Conservation (phyloP, 2,797 vertebrate genomes). For the Dryobates pubescens region DNA sequence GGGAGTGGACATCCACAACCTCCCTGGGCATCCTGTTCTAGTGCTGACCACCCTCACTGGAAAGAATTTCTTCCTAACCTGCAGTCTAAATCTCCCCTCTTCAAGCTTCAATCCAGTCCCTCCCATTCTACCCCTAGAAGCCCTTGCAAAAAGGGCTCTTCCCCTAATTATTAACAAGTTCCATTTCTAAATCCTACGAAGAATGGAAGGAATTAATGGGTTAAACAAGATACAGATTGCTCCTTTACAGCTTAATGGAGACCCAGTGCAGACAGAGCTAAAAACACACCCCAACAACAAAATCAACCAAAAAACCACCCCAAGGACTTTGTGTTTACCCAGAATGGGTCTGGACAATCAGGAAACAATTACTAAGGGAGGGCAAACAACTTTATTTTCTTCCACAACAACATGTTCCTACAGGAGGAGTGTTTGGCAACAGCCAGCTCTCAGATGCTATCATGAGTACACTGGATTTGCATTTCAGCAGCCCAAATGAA, state of each 20-base stretch:
- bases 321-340: background rate
- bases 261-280: background rate
- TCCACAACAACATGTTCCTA: background rate
- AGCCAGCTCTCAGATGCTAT: background rate
- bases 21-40: no score
- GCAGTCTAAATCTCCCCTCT: no score
- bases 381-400: background rate
- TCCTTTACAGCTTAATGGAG: background rate
- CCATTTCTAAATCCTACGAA: background rate
- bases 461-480: background rate
- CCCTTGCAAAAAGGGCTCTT: background rate
- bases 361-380: background rate
- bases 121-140: no score
- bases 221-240: background rate
- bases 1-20: no score
- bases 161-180: background rate
- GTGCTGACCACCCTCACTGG: no score
- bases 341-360: background rate
- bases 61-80: no score
- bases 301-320: rapidly evolving
- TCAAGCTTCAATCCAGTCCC: no score
- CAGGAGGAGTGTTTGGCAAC: background rate
- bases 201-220: background rate
- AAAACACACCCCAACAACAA: background rate
- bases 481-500: constrained; percentile 26